phyloP scores from a whole-genome alignment of 2,888 invertebrate species.

The Athripsodes cinereus region DNA sequence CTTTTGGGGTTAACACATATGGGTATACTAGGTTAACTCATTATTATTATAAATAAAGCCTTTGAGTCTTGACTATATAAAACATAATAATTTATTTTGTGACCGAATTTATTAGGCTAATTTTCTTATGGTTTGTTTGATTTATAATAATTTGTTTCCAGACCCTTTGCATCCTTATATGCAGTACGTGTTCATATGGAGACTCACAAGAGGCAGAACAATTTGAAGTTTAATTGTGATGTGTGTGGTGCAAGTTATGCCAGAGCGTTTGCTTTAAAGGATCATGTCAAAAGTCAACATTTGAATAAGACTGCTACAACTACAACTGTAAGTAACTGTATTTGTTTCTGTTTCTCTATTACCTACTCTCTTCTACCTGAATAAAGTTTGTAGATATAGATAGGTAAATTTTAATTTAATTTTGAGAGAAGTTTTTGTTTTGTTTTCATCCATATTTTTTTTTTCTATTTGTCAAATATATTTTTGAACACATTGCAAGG shows the following conservation, averaged over 20 bases:
- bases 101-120: neutral
- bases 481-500: too few relatives aligned
- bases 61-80: neutral
- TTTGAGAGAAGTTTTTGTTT: too few relatives aligned
- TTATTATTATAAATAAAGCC: too few relatives aligned
- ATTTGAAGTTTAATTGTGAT: slow-evolving; percentile 62
- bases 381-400: too few relatives aligned
- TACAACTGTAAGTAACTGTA: too few relatives aligned
- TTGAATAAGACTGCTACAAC: too few relatives aligned
- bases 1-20: neutral
- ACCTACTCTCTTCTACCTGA: too few relatives aligned
- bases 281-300: slow-evolving; percentile 66
- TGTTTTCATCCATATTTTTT: too few relatives aligned
- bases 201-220: slow-evolving; percentile 63
- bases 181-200: slow-evolving; percentile 72
- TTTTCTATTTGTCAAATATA: too few relatives aligned
- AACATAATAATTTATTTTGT: neutral
- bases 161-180: slow-evolving; percentile 73
- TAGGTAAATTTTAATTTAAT: too few relatives aligned
- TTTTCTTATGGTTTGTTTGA: neutral
- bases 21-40: too few relatives aligned
- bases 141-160: slow-evolving; percentile 30
- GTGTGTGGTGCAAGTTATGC: slow-evolving; percentile 74
- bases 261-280: slow-evolving; percentile 65
- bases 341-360: too few relatives aligned